Conservation (phyloP, 2,888 invertebrate genomes). For the Vanessa cardui region DNA sequence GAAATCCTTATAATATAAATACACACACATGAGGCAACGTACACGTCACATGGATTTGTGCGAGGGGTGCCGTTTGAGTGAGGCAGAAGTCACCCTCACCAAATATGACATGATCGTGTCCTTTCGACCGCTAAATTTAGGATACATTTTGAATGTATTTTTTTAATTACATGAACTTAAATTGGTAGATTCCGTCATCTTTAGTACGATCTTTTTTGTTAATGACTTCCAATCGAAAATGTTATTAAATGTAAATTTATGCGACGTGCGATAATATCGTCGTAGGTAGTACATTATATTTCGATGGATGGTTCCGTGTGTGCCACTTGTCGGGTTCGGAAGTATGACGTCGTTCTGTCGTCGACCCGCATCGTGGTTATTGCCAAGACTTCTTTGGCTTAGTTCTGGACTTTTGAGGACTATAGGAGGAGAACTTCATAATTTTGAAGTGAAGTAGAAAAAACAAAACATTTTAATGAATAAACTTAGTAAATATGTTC, state of each 20-base stretch:
- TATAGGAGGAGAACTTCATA: not conserved
- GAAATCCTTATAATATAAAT: not conserved
- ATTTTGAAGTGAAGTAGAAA: not conserved
- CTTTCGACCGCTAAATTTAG: constrained; percentile 29
- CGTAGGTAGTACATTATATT: no score
- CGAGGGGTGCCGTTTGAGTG: constrained; percentile 10
- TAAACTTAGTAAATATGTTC: no score
- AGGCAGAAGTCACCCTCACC: constrained; percentile 13
- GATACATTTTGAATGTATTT: not conserved
- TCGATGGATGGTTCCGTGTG: not conserved
- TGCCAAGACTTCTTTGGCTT: not conserved
- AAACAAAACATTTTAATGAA: no score
- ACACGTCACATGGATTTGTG: constrained; percentile 9
- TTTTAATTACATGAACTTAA: not conserved
- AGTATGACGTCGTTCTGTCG: constrained; percentile 32
- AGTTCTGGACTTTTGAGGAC: not conserved
- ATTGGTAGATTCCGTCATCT: no score
- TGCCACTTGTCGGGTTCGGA: constrained; percentile 39
- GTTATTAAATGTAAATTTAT: no score
- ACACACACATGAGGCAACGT: not conserved
- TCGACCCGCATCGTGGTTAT: constrained; percentile 21
- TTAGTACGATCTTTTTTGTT: no score
- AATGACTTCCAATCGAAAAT: no score
- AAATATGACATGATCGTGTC: constrained; percentile 18
- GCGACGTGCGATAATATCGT: no score